These are phyloP conservation scores for Uloborus diversus DNA, from an alignment of 1,140 invertebrate genomes.

Conservation along the genomic window DNA sequence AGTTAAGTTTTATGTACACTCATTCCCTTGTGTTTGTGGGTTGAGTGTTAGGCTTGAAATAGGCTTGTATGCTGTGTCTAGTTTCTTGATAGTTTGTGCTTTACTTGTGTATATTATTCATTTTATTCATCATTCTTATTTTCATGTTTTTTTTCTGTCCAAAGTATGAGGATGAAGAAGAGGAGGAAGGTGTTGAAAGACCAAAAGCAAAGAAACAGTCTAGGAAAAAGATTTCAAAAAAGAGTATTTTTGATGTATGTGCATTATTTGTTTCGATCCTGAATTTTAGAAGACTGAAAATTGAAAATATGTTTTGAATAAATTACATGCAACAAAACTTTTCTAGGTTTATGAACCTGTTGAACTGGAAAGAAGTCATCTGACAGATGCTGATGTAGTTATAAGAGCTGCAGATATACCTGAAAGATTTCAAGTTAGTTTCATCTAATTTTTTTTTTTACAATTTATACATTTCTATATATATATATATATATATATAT, in stretches of 20 bases:
- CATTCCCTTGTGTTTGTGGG: too few species aligned
- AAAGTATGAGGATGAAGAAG: conserved; percentile 64
- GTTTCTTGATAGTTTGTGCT: too few species aligned
- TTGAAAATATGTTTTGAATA: neutral
- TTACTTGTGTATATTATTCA: too few species aligned
- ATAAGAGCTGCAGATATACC: conserved; percentile 88
- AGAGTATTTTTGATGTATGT: conserved; percentile 77
- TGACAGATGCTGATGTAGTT: conserved; percentile 93
- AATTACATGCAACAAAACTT: conserved; percentile 78
- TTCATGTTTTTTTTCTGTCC: too few species aligned
- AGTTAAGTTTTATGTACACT: too few species aligned
- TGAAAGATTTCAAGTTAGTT: conserved; percentile 71
- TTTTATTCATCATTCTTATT: neutral
- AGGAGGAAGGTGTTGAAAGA: conserved; percentile 65
- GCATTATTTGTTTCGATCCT: neutral
- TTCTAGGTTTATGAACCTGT: conserved; percentile 91
- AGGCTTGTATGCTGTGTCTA: too few species aligned
- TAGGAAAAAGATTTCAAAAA: conserved; percentile 81
- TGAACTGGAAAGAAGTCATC: conserved; percentile 94
- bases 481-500: too few species aligned
- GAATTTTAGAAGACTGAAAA: neutral
- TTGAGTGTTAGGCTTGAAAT: too few species aligned
- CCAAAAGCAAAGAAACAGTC: conserved; percentile 74
- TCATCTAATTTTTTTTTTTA: neutral
- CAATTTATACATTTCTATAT: too few species aligned